phyloP scores from a whole-genome alignment of 2,888 invertebrate species.

The Drosophila rellima region DNA sequence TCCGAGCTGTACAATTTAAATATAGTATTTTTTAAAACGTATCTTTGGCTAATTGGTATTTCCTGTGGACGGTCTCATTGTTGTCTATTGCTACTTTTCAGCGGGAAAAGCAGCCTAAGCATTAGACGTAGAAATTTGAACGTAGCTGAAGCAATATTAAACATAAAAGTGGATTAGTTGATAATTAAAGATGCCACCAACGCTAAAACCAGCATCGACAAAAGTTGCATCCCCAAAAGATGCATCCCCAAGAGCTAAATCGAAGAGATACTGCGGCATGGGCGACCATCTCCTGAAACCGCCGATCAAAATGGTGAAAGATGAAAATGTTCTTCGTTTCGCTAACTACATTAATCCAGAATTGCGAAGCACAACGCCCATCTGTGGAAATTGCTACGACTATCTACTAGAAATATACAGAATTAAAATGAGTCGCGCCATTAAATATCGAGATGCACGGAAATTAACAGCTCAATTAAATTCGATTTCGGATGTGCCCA shows the following conservation, averaged over 20 bases:
- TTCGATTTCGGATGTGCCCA: conserved; percentile 59
- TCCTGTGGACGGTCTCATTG: not conserved
- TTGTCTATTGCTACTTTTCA: conserved; percentile 11
- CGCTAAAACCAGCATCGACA: not conserved
- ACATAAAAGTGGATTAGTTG: not conserved
- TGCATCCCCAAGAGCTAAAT: not conserved
- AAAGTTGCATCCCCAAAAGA: not conserved
- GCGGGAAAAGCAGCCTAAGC: conserved; percentile 31
- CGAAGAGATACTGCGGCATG: conserved; percentile 43
- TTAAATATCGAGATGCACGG: not conserved
- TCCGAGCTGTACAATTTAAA: too few species aligned
- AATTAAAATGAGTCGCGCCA: conserved; percentile 44
- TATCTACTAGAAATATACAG: conserved; percentile 40
- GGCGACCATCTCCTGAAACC: conserved; percentile 38
- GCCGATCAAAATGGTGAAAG: conserved; percentile 39
- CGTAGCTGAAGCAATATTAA: conserved; percentile 9
- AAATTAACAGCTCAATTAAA: not conserved
- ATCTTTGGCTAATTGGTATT: not conserved
- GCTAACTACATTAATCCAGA: conserved; percentile 48
- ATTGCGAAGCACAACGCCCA: conserved; percentile 33
- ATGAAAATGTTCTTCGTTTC: conserved; percentile 47
- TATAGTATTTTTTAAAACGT: not conserved
- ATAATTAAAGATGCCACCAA: conserved; percentile 16
- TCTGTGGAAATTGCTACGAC: conserved; percentile 55
- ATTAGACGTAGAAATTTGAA: not conserved